Conservation (phyloP, 2,888 invertebrate genomes). For the Drosophila paracracens region DNA sequence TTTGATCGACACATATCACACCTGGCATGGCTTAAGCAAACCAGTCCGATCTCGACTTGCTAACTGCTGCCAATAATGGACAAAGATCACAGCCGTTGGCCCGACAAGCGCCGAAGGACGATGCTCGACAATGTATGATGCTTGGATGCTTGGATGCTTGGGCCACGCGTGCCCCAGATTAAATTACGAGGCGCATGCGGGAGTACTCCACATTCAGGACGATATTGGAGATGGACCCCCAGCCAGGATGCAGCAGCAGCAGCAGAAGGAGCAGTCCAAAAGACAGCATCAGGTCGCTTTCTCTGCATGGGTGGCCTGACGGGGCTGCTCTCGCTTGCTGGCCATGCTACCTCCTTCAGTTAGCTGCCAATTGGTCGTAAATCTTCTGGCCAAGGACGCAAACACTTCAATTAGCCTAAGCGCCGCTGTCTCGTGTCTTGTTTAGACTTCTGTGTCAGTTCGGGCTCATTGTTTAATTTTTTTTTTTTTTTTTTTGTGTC, state of each 20-base stretch:
- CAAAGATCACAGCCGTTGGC: slow-evolving; percentile 76
- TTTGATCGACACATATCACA: slow-evolving; percentile 58
- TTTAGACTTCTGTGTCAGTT: slow-evolving; percentile 48
- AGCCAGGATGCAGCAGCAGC: slow-evolving; percentile 45
- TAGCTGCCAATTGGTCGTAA: slow-evolving; percentile 36
- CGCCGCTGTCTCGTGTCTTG: slow-evolving; percentile 68
- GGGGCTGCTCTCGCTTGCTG: slow-evolving; percentile 33
- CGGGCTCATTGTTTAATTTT: slow-evolving; percentile 17
- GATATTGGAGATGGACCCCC: slow-evolving; percentile 63
- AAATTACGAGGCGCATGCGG: slow-evolving; percentile 65
- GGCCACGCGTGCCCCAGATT: slow-evolving; percentile 74
- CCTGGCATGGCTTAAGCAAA: slow-evolving; percentile 35
- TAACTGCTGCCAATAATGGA: slow-evolving; percentile 46
- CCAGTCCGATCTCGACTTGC: slow-evolving; percentile 13
- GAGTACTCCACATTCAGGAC: slow-evolving; percentile 17
- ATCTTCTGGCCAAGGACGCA: slow-evolving; percentile 54
- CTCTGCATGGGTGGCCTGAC: slow-evolving; percentile 46
- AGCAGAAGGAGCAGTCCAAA: not conserved
- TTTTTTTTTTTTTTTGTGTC: not conserved
- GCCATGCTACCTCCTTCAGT: slow-evolving; percentile 36
- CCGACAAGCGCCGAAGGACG: slow-evolving; percentile 43
- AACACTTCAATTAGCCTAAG: slow-evolving; percentile 69
- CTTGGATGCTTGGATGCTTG: slow-evolving; percentile 4
- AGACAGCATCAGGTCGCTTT: slow-evolving; percentile 35
- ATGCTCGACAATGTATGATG: slow-evolving; percentile 12